Evolutionary conservation across 2,113 vertebrate genomes (phyloP), one percentile per base, ranked within the genome.

Genomic region (Microcebus ravelobensis): DNA sequence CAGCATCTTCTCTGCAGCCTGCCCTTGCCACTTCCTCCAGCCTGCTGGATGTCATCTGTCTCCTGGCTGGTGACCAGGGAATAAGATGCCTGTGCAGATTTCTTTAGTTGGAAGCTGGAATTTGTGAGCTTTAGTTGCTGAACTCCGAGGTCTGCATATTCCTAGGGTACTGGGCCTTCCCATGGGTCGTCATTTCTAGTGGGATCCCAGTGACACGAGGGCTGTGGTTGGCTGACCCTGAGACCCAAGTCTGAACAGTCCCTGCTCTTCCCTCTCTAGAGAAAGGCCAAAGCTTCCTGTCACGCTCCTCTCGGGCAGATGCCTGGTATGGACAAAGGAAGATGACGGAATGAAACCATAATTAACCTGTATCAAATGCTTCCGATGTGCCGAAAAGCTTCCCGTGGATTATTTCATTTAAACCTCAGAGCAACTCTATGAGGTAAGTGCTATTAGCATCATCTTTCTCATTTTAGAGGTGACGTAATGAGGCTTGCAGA

Each of bases 401-500:
- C 86, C 31, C 0, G 6, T 55, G 73, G 94, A 52, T 96, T 84
- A 68, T 91, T 91, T 92, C 96, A 95, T 6, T 81, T 27, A 81
- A 83, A 63, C 91, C 91, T 91, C 85, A 27, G 88, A 94, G 89
- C 76, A 63, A 6, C 57, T 73, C 36, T 79, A 36, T 97, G 97
- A 98, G 88, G 91, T 98, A 95, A 97, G 63, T 76, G 83, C 57
- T 48, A 11, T 29, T 74, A 9, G 87, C 77, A 79, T 97, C 97
- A 76, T 73, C 79, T 89, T 96, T 94, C 95, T 97, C 83, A 25
- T 95, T 91, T 87, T 92, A 93, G 93, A 91, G 94, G 87, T 96
- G 97, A 98, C 36, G 95, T 97, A 70, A 95, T 87, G 79, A 94
- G 87, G 36, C 61, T 57, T 1, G 0, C n/a, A n/a, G 79, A 93